phyloP scores from a whole-genome alignment of 2,113 vertebrate genomes.

The Mohoua ochrocephala region DNA sequence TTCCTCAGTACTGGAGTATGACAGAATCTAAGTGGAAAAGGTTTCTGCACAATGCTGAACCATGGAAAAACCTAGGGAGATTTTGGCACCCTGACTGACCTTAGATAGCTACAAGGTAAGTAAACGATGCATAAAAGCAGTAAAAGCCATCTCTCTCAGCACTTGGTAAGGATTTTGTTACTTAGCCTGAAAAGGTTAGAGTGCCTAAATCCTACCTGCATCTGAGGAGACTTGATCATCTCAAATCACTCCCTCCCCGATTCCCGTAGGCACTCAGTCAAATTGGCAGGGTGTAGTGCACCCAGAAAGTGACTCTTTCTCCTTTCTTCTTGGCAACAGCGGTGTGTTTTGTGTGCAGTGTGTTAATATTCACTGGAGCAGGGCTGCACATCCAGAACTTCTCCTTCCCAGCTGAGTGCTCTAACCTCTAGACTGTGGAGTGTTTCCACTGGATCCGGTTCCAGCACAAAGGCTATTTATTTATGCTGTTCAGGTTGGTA shows the following conservation, averaged over 20 bases:
- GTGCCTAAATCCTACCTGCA: neutral
- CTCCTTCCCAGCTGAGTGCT: neutral
- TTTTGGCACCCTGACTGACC: neutral
- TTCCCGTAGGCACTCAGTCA: neutral
- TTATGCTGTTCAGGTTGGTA: neutral
- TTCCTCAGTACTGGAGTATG: neutral
- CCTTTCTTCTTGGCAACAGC: neutral
- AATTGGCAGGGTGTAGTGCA: neutral
- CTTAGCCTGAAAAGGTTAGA: neutral
- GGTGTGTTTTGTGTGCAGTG: neutral
- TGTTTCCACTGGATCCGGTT: neutral
- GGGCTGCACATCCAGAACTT: neutral
- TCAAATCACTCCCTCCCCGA: neutral
- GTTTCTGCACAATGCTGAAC: neutral
- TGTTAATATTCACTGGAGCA: neutral
- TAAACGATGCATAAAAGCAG: neutral
- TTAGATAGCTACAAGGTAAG: neutral
- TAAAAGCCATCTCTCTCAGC: neutral
- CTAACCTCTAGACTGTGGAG: neutral
- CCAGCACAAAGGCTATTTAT: neutral
- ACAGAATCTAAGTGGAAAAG: neutral
- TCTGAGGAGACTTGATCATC: neutral
- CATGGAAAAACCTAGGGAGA: neutral
- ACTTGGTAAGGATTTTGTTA: neutral
- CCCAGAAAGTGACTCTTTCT: neutral